A percentile compares a stretch with the other conserved stretches of the same genome.
These are phyloP conservation scores for Nannobrachium achirus DNA, from an alignment of 2,113 vertebrate genomes.

Conservation along the genomic window DNA sequence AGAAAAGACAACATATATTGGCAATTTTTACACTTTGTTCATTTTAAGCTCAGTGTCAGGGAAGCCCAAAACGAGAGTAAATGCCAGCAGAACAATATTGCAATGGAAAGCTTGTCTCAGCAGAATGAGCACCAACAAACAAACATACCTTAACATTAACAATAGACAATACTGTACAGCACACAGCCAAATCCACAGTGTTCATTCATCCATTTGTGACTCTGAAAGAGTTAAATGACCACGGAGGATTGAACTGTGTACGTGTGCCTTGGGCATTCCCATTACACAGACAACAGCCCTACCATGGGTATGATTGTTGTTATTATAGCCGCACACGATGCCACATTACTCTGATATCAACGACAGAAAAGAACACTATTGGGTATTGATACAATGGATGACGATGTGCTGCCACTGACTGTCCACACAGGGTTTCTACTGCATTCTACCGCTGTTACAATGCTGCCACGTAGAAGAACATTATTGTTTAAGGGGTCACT, in stretches of 20 bases:
- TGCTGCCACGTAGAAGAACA: constrained; percentile 43
- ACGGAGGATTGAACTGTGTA: too few relatives aligned
- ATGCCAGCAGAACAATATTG: constrained; percentile 67
- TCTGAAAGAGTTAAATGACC: too few relatives aligned
- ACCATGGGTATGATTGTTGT: constrained; percentile 38
- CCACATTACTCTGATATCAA: constrained; percentile 40
- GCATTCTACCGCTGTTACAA: constrained; percentile 39
- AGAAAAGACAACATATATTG: too few relatives aligned
- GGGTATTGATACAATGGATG: constrained; percentile 47
- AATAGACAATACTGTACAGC: too few relatives aligned
- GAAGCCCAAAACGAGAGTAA: too few relatives aligned
- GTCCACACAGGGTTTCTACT: constrained; percentile 33
- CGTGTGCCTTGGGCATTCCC: too few relatives aligned
- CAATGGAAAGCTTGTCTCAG: constrained; percentile 35
- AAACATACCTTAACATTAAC: not conserved
- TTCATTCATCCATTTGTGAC: too few relatives aligned
- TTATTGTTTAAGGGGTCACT: constrained; percentile 54
- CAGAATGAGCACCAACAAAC: constrained; percentile 47
- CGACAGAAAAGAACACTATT: constrained; percentile 15
- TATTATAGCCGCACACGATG: constrained; percentile 23
- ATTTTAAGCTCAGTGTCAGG: too few relatives aligned
- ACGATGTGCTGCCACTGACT: constrained; percentile 13
- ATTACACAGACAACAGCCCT: not conserved
- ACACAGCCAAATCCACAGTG: too few relatives aligned
- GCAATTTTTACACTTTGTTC: too few relatives aligned